Percentiles rank a stretch among this genome's conserved stretches.
phyloP scores from a whole-genome alignment of 2,113 vertebrate species.

The Pelmatolapia mariae region DNA sequence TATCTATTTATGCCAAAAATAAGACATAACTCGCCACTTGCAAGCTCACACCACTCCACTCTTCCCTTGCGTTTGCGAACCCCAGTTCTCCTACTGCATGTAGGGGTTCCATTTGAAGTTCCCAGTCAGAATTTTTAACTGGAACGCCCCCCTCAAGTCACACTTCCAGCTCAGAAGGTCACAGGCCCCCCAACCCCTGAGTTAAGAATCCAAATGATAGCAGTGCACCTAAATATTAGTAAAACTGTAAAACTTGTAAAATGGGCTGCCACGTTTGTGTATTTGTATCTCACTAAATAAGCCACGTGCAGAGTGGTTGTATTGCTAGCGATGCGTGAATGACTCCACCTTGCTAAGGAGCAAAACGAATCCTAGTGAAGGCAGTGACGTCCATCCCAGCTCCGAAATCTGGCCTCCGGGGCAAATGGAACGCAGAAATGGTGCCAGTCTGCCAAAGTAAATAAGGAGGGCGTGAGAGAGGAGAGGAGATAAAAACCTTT shows the following conservation, averaged over 20 bases:
- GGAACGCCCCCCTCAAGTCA: neutral
- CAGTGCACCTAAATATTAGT: neutral
- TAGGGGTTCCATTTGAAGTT: neutral
- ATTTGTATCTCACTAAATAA: neutral
- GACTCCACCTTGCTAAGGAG: neutral
- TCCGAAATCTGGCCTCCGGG: neutral
- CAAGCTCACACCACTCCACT: neutral
- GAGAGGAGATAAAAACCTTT: neutral
- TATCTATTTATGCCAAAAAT: neutral
- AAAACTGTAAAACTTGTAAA: neutral
- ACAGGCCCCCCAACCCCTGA: neutral
- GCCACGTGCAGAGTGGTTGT: neutral
- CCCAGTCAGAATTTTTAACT: neutral
- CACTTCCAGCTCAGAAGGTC: neutral
- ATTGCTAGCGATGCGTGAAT: neutral
- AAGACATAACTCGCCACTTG: neutral
- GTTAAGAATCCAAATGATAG: neutral
- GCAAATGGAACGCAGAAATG: neutral
- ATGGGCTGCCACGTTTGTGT: neutral
- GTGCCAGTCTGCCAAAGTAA: neutral
- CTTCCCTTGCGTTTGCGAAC: neutral
- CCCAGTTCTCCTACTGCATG: neutral
- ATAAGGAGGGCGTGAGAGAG: neutral
- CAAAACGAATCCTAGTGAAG: neutral
- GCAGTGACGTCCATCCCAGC: neutral